Conservation (phyloP, 1,140 invertebrate species). For the Polypedilum pembai region DNA sequence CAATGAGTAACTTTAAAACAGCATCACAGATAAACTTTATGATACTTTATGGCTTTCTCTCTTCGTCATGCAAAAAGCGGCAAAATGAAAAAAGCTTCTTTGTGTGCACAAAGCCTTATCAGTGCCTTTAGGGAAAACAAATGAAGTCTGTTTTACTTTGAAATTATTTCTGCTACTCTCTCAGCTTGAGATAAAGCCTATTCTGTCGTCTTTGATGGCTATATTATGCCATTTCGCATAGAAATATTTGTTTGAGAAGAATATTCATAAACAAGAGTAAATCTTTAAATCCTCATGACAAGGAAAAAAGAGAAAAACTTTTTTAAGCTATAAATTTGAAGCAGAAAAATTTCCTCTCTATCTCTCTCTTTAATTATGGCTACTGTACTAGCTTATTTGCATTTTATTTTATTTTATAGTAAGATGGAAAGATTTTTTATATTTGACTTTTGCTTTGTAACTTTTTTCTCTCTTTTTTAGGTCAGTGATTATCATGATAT, state of each 20-base stretch:
- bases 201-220: neutral
- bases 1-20: too few species aligned
- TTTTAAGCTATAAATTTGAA: neutral
- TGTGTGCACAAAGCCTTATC: neutral
- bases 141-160: neutral
- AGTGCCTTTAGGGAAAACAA: neutral
- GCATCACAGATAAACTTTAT: too few species aligned
- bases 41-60: too few species aligned
- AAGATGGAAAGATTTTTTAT: neutral
- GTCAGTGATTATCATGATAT: neutral
- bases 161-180: too few species aligned
- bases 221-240: neutral
- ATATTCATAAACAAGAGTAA: neutral
- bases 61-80: neutral
- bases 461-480: neutral
- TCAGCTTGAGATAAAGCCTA: too few species aligned
- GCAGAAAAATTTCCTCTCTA: neutral
- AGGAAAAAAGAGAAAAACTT: too few species aligned
- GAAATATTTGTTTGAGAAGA: neutral
- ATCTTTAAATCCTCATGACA: neutral
- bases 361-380: neutral
- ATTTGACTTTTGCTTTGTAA: too few species aligned
- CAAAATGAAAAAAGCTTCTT: neutral
- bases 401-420: neutral
- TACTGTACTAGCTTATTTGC: slow-evolving; percentile 7